These are phyloP conservation scores for Xenotilapia flavipinnis DNA, from an alignment of 2,113 vertebrate genomes.

Conservation along the genomic window DNA sequence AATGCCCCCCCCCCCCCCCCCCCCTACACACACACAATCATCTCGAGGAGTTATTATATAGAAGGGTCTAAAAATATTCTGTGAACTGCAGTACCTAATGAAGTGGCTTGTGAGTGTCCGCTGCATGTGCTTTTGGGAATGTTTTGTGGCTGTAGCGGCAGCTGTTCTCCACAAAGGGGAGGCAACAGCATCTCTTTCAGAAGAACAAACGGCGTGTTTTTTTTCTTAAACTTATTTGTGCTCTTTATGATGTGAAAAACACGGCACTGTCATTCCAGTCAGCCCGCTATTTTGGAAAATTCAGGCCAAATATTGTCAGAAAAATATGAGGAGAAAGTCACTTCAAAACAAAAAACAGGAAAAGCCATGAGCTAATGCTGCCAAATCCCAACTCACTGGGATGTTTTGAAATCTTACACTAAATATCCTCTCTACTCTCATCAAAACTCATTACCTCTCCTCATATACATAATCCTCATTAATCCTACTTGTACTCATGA, in stretches of 20 bases:
- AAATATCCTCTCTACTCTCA: slow-evolving; percentile 61
- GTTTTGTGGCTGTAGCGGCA: not conserved
- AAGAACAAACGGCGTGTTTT: not conserved
- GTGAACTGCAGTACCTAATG: not conserved
- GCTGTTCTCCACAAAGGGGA: not conserved
- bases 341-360: not conserved
- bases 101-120: not conserved
- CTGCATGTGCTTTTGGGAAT: not conserved
- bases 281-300: not conserved
- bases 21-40: accelerated
- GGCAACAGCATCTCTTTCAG: not conserved
- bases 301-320: not conserved
- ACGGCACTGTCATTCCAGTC: not conserved
- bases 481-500: slow-evolving; percentile 48
- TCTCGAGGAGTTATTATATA: not conserved
- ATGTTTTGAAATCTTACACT: slow-evolving; percentile 58
- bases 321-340: not conserved
- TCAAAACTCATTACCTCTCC: slow-evolving; percentile 58
- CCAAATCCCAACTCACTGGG: slow-evolving; percentile 2
- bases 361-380: slow-evolving; percentile 3
- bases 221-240: not conserved
- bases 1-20: too few relatives aligned
- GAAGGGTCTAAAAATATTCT: not conserved
- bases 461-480: slow-evolving; percentile 62
- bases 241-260: not conserved